Evolutionary conservation across 2,888 invertebrate genomes (phyloP).

Genomic region (Urechis unicinctus): DNA sequence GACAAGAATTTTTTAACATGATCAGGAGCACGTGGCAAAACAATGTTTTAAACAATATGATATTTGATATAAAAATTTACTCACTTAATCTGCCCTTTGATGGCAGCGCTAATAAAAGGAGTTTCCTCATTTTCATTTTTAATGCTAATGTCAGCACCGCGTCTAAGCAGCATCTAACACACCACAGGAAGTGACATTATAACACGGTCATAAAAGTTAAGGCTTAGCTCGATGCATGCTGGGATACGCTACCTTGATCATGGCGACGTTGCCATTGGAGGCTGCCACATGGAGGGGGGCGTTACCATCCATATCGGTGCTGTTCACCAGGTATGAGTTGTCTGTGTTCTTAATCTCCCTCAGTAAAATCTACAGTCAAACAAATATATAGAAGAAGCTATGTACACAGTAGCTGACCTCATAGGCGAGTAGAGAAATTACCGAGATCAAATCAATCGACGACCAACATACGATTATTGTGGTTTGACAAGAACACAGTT

Average conservation of each 20-base stretch:
- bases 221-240: no score
- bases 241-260: conserved; percentile 13
- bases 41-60: no score
- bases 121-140: conserved; percentile 19
- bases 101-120: conserved; percentile 13
- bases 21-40: no score
- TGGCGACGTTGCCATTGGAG: conserved; percentile 5
- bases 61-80: background rate
- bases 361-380: background rate
- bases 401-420: no score
- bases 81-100: conserved; percentile 9
- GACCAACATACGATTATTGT: no score
- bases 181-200: background rate
- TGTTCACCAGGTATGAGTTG: conserved; percentile 1
- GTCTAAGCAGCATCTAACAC: conserved; percentile 9
- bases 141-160: conserved; percentile 9
- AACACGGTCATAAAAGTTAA: background rate
- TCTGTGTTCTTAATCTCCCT: background rate
- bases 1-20: no score
- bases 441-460: no score
- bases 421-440: no score
- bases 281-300: conserved; percentile 11
- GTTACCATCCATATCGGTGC: conserved; percentile 5
- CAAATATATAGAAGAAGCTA: no score
- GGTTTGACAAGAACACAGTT: no score